These are phyloP conservation scores for Caloenas nicobarica DNA, from an alignment of 2,113 vertebrate species.

Conservation along the genomic window DNA sequence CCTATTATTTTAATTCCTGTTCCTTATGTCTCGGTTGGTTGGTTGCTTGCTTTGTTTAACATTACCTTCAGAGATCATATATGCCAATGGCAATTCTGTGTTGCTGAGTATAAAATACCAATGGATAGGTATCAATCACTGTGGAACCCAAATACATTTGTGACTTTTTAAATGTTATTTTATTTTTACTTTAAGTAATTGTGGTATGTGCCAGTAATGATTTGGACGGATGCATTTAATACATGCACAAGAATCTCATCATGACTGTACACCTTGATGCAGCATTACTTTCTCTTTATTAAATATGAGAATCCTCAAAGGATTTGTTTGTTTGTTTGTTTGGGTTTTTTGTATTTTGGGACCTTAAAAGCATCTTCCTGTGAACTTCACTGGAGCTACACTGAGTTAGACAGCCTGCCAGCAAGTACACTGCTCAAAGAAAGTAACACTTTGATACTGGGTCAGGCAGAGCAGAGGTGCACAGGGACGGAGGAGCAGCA, in stretches of 20 bases:
- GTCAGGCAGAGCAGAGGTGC: background rate
- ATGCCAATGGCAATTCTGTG: background rate
- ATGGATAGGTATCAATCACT: background rate
- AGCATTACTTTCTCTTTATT: background rate
- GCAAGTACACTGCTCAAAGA: fast-evolving
- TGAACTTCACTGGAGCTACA: background rate
- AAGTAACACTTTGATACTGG: background rate
- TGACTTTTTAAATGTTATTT: background rate
- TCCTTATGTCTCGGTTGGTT: background rate
- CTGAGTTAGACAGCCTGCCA: background rate
- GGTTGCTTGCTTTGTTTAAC: background rate
- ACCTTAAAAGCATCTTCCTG: background rate
- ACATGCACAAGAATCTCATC: background rate
- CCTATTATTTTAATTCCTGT: background rate
- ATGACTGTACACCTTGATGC: background rate
- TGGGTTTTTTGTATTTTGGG: background rate
- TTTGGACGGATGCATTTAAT: background rate
- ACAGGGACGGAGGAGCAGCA: background rate
- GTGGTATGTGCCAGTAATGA: background rate
- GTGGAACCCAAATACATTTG: background rate
- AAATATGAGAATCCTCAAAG: background rate
- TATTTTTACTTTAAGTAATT: background rate
- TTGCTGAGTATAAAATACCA: background rate
- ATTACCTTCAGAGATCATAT: background rate
- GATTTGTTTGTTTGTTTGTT: background rate